phyloP scores from a whole-genome alignment of 1,140 invertebrate genomes.

The Sitophilus oryzae region DNA sequence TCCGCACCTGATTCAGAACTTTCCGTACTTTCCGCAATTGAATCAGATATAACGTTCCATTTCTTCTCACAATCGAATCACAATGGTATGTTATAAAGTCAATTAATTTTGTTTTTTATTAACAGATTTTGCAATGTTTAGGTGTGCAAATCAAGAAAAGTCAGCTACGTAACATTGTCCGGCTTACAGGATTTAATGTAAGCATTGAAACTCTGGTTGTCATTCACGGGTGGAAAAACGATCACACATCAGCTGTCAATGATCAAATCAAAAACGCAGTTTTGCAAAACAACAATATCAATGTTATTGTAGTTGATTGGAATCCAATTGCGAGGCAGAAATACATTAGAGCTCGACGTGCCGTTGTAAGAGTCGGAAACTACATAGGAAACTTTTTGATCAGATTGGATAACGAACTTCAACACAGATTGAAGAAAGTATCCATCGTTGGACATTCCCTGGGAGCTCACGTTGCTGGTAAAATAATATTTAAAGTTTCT shows the following conservation, averaged over 20 bases:
- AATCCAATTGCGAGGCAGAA: slow-evolving; percentile 36
- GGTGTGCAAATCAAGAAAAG: slow-evolving; percentile 1
- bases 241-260: slow-evolving; percentile 36
- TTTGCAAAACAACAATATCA: slow-evolving; percentile 44
- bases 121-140: too few relatives aligned
- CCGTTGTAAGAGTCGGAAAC: slow-evolving; percentile 49
- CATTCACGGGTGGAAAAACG: slow-evolving; percentile 43
- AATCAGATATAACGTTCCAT: slow-evolving; percentile 24
- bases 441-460: slow-evolving; percentile 63
- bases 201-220: slow-evolving; percentile 36
- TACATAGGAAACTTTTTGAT: slow-evolving; percentile 50
- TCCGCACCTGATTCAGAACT: neutral
- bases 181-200: slow-evolving; percentile 16
- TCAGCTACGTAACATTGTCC: neutral
- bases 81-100: slow-evolving; percentile 4
- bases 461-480: slow-evolving; percentile 60
- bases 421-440: slow-evolving; percentile 49
- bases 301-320: slow-evolving; percentile 57
- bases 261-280: slow-evolving; percentile 39
- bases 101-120: too few relatives aligned
- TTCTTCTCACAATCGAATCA: slow-evolving; percentile 29
- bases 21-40: slow-evolving; percentile 5
- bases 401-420: slow-evolving; percentile 43
- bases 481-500: neutral
- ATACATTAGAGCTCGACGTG: slow-evolving; percentile 46